Conservation (phyloP, 2,113 vertebrate genomes). For the Xiphorhynchus elegans region DNA sequence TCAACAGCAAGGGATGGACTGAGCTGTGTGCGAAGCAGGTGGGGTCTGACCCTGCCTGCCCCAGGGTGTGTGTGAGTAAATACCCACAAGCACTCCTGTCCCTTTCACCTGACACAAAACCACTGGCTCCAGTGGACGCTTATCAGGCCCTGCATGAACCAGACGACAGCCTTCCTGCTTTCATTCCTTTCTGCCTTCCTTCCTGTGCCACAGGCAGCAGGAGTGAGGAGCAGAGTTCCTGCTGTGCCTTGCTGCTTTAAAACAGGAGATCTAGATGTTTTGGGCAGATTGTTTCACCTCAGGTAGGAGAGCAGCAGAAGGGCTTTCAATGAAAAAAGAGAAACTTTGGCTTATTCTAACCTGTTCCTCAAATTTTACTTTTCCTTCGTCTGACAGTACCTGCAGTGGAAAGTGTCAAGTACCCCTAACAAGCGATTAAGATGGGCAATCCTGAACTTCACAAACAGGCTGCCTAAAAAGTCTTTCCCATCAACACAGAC, state of each 20-base stretch:
- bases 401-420: constrained; percentile 44
- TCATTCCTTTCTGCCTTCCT: not conserved
- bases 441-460: constrained; percentile 21
- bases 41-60: not conserved
- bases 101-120: not conserved
- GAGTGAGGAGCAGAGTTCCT: not conserved
- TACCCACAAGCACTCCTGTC: not conserved
- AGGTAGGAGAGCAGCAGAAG: not conserved
- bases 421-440: constrained; percentile 26
- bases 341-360: not conserved
- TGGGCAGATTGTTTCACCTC: not conserved
- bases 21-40: not conserved
- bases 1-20: not conserved
- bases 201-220: not conserved
- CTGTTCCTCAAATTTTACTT: constrained; percentile 32
- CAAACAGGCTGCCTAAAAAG: constrained; percentile 52
- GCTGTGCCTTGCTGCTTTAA: not conserved
- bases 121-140: not conserved
- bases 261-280: not conserved
- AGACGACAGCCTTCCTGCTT: not conserved
- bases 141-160: not conserved
- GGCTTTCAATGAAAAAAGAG: not conserved
- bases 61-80: fast-evolving
- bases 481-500: constrained; percentile 40
- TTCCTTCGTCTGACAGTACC: constrained; percentile 31